These are phyloP conservation scores for Phalacrocorax pelagicus DNA, from an alignment of 2,113 vertebrate species.

Conservation along the genomic window DNA sequence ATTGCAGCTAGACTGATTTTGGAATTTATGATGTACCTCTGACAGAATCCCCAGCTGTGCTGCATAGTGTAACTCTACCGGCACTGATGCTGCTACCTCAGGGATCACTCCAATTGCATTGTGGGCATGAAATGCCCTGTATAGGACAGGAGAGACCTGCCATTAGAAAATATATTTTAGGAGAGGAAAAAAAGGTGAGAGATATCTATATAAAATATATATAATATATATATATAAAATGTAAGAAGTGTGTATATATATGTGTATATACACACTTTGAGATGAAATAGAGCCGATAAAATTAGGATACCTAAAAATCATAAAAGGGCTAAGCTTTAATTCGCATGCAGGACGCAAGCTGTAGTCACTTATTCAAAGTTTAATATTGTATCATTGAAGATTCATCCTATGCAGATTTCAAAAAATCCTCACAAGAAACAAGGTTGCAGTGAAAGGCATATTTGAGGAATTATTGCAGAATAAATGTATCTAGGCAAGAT, in stretches of 20 bases:
- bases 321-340: background rate
- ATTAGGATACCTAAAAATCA: background rate
- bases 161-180: background rate
- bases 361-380: background rate
- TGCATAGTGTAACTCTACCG: background rate
- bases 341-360: background rate
- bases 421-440: conserved; percentile 24
- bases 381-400: background rate
- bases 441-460: background rate
- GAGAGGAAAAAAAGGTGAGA: background rate
- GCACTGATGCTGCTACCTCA: accelerated
- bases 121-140: background rate
- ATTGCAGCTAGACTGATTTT: background rate
- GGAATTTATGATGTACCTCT: background rate
- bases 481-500: background rate
- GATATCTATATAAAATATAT: background rate
- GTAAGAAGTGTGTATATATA: background rate
- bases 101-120: background rate
- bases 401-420: conserved; percentile 19
- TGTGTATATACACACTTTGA: background rate
- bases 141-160: background rate
- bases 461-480: conserved; percentile 25
- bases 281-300: background rate
- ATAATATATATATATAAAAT: background rate
- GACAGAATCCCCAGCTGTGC: background rate